A percentile compares a stretch with the other conserved stretches of the same genome.
phyloP scores from a whole-genome alignment of 2,888 invertebrate genomes.

The Yponomeuta malinellus region DNA sequence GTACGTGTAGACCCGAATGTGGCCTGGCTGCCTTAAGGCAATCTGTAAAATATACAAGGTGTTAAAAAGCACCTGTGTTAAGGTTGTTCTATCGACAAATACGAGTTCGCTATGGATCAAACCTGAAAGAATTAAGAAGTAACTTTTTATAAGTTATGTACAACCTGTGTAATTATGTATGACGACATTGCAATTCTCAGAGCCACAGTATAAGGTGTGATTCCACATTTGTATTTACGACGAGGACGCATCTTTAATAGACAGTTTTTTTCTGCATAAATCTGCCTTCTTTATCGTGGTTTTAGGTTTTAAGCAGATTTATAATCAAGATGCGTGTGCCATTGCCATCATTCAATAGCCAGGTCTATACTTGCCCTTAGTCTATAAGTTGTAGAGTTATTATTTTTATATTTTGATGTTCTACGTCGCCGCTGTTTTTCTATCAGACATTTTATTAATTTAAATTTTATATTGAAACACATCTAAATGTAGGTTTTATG shows the following conservation, averaged over 20 bases:
- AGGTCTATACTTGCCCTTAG: conserved; percentile 2
- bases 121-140: no score
- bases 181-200: no score
- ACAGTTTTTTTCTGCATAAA: no score
- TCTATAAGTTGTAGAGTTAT: conserved; percentile 21
- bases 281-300: neutral
- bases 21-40: neutral
- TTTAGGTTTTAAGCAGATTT: neutral
- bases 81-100: no score
- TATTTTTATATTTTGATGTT: conserved; percentile 29
- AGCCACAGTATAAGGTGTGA: no score
- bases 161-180: no score
- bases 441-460: conserved; percentile 35
- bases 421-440: conserved; percentile 36
- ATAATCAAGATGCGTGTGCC: neutral
- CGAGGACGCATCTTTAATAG: no score
- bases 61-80: no score
- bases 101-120: no score
- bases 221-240: no score
- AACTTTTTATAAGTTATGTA: no score
- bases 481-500: conserved; percentile 6
- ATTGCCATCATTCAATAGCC: neutral
- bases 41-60: neutral
- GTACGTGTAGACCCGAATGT: neutral
- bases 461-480: conserved; percentile 14